These are phyloP conservation scores for Falco punctatus DNA, from an alignment of 2,113 vertebrate species.

Conservation along the genomic window DNA sequence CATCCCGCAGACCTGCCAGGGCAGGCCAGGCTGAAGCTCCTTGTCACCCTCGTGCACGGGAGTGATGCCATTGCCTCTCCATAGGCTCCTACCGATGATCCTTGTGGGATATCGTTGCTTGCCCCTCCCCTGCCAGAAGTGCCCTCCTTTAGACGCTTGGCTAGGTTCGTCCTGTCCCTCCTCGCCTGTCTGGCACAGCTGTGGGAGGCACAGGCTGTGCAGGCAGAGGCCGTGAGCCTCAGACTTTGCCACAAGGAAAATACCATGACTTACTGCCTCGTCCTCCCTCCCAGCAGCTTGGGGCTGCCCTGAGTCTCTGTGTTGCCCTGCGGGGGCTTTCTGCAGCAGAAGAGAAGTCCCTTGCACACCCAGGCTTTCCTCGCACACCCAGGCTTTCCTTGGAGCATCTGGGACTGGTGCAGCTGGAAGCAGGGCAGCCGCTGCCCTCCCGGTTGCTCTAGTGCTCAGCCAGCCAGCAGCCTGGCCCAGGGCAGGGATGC, in stretches of 20 bases:
- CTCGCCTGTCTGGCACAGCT: constrained; percentile 13
- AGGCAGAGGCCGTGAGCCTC: neutral
- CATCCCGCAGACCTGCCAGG: neutral
- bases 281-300: neutral
- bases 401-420: neutral
- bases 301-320: neutral
- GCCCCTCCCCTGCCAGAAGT: neutral
- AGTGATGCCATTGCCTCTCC: neutral
- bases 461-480: neutral
- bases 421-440: neutral
- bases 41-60: neutral
- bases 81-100: neutral
- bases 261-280: neutral
- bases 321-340: neutral
- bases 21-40: neutral
- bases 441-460: neutral
- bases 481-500: neutral
- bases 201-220: neutral
- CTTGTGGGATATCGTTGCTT: neutral
- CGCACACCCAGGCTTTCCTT: neutral
- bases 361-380: neutral
- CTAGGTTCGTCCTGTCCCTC: neutral
- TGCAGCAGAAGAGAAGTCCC: neutral
- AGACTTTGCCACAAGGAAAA: neutral
- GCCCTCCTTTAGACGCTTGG: neutral